phyloP scores from a whole-genome alignment of 2,888 invertebrate species.

The Drosophila neonasuta region DNA sequence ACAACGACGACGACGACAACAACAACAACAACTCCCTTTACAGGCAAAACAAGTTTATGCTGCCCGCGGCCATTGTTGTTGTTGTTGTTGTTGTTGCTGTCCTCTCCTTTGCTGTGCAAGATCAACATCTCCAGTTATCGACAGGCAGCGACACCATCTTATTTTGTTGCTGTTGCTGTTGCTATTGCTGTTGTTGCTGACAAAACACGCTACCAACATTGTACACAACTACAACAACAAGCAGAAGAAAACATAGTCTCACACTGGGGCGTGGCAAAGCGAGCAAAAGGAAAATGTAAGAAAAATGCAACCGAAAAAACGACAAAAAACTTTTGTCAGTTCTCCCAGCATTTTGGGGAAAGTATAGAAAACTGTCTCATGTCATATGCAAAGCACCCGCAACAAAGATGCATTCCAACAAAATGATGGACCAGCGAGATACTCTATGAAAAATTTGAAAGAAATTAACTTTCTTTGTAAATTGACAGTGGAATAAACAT shows the following conservation, averaged over 20 bases:
- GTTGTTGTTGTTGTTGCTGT: constrained; percentile 34
- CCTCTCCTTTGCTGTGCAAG: constrained; percentile 72
- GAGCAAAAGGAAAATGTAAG: constrained; percentile 36
- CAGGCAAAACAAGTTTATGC: constrained; percentile 77
- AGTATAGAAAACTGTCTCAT: constrained; percentile 57
- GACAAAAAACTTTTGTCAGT: constrained; percentile 40
- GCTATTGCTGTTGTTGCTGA: constrained; percentile 45
- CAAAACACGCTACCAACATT: constrained; percentile 59
- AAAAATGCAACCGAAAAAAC: constrained; percentile 46
- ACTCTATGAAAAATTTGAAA: constrained; percentile 24
- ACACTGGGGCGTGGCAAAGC: constrained; percentile 62
- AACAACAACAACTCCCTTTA: constrained; percentile 71
- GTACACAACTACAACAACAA: constrained; percentile 45
- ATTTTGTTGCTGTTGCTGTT: constrained; percentile 55
- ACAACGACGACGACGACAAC: constrained; percentile 34
- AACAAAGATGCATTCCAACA: constrained; percentile 24
- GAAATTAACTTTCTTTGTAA: not conserved
- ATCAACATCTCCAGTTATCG: constrained; percentile 76
- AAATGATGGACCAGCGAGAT: not conserved
- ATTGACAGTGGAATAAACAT: too few species aligned
- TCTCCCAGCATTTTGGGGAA: constrained; percentile 43
- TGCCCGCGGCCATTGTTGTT: constrained; percentile 56
- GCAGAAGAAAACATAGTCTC: constrained; percentile 29
- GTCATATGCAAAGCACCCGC: constrained; percentile 74
- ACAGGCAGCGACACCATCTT: constrained; percentile 75